A percentile compares a stretch with the other conserved stretches of the same genome.
Conservation (phyloP, 1,140 invertebrate species). For the Homarus americanus region DNA sequence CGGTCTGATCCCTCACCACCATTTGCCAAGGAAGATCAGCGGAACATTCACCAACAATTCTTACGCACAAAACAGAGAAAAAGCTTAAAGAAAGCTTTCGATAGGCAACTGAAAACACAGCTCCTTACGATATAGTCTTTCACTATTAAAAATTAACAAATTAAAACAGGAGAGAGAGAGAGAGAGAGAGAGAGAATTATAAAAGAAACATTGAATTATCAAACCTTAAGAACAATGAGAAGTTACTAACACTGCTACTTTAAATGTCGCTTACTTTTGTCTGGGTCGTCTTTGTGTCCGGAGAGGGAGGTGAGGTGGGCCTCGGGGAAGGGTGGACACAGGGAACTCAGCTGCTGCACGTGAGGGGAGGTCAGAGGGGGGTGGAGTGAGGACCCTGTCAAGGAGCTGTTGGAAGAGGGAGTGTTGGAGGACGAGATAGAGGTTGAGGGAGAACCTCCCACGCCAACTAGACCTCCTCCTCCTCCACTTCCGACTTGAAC, state of each 20-base stretch:
- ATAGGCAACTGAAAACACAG: no score
- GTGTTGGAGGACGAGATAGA: constrained; percentile 46
- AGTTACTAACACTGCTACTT: not conserved
- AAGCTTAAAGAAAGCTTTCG: no score
- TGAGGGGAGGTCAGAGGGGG: constrained; percentile 62
- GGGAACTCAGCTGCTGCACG: constrained; percentile 61
- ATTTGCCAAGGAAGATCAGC: no score
- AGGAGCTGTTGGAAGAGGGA: constrained; percentile 26
- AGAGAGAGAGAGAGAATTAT: constrained; percentile 15
- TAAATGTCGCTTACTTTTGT: constrained; percentile 43
- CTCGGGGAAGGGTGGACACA: constrained; percentile 65
- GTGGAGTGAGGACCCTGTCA: constrained; percentile 18
- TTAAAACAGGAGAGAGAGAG: no score
- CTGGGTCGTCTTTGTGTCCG: constrained; percentile 48
- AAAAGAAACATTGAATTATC: not conserved
- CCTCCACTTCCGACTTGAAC: constrained; percentile 14
- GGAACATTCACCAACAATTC: no score
- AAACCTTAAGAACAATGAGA: not conserved
- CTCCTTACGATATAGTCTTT: no score
- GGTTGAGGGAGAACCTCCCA: constrained; percentile 36
- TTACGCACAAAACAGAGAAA: no score
- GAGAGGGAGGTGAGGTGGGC: constrained; percentile 63
- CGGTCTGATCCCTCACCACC: no score
- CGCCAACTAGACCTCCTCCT: constrained; percentile 40
- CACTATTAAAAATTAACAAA: no score